Evolutionary conservation across 2,113 vertebrate genomes (phyloP), one percentile per base, ranked within the genome.

Genomic region (Lophura nycthemera): DNA sequence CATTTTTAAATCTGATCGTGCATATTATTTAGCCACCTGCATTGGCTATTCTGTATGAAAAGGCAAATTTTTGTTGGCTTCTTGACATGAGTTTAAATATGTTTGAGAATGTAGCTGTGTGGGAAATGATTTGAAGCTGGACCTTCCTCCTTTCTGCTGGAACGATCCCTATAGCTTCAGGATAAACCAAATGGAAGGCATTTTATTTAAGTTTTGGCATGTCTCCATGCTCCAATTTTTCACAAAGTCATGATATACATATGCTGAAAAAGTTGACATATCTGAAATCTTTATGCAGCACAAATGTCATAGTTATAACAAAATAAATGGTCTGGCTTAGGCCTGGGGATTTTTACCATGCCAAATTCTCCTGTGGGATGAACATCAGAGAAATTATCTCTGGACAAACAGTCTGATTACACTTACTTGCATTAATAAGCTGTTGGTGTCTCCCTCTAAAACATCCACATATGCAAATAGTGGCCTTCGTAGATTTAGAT

Each of bases 121-220:
- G 82, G 47, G 84, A 85, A 95, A 87, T 12, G 0, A 77, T 83
- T 83, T 83, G 67, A 93, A 93, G 88, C 15, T 67, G 78, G 50
- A 80, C 47, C 20, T 83, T 91, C 82, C 77, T 95, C 59, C 45
- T 76, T 92, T 87, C 60, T 83, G 56, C 60, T 93, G 45, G 52
- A 95, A 52, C 30, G 71, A 89, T 52, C 56, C 52, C n/a, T 86
- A 32, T 29, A 30, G 75, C 72, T 93, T 86, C 72, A 92, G 56
- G 75, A 42, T 71, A 89, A 95, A 85, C 50, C 64, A 95, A 95
- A 83, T 47, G 34, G 75, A 91, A 95, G 57, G 32, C 29, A 88
- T 95, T 96, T 95, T 87, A 57, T 94, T 86, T 94, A 77, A 83
- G 45, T 7, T 85, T 52, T 95, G 86, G 79, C 69, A 90, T 78